Conservation (phyloP, 2,113 vertebrate genomes). For the Eurystomus gularis region DNA sequence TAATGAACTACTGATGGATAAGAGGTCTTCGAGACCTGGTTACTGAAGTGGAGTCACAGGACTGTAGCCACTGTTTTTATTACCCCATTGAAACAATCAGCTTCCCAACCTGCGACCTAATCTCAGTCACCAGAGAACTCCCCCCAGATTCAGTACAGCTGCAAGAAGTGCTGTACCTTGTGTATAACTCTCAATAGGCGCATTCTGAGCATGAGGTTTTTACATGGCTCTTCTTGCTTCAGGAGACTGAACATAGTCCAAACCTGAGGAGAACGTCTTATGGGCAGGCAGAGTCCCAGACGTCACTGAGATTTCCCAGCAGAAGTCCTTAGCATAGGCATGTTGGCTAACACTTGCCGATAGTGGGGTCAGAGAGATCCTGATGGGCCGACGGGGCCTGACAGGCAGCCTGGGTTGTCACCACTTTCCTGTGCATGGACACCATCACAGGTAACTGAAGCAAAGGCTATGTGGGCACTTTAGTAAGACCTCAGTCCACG, state of each 20-base stretch:
- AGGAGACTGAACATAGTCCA: neutral
- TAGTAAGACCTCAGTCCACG: neutral
- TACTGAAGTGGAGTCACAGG: neutral
- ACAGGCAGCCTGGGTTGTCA: neutral
- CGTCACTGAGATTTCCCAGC: neutral
- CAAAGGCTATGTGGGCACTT: neutral
- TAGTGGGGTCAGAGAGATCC: neutral
- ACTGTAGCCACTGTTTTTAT: conserved; percentile 3
- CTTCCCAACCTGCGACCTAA: neutral
- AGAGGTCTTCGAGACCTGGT: neutral
- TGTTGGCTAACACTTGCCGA: neutral
- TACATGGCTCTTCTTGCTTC: neutral
- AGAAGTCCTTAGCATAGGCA: neutral
- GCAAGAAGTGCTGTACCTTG: neutral
- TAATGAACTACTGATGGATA: neutral
- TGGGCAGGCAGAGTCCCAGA: neutral
- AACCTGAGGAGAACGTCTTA: neutral
- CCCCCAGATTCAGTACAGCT: neutral
- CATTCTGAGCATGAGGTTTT: neutral
- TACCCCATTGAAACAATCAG: neutral
- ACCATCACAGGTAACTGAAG: neutral
- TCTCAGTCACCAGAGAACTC: neutral
- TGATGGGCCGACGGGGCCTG: neutral
- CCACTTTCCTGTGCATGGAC: neutral
- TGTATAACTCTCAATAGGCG: neutral